Percentiles rank a stretch among this genome's conserved stretches.
Conservation (phyloP, 2,888 invertebrate genomes). For the Timema podura region DNA sequence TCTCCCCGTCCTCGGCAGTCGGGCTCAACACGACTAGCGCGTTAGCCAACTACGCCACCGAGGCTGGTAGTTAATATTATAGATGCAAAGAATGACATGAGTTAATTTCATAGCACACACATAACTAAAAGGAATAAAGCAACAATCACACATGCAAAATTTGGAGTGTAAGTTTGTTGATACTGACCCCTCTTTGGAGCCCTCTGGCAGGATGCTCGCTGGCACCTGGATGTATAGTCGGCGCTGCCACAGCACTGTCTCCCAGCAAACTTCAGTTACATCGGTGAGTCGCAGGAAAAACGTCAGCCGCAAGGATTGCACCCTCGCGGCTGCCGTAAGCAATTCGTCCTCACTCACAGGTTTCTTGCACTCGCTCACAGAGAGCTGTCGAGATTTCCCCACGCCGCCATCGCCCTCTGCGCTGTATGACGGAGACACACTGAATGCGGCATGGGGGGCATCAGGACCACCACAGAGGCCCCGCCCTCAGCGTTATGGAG, state of each 20-base stretch:
- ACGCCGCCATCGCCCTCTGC: slow-evolving; percentile 64
- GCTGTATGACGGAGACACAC: slow-evolving; percentile 48
- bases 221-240: slow-evolving; percentile 88
- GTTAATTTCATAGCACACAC: background rate
- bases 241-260: slow-evolving; percentile 72
- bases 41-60: too few species aligned
- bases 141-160: background rate
- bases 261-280: slow-evolving; percentile 76
- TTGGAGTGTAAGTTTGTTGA: too few species aligned
- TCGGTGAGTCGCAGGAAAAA: slow-evolving; percentile 77
- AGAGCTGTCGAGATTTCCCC: slow-evolving; percentile 66
- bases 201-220: slow-evolving; percentile 77
- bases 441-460: slow-evolving; percentile 86
- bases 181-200: slow-evolving; percentile 80
- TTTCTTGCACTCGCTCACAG: slow-evolving; percentile 48
- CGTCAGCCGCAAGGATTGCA: slow-evolving; percentile 65
- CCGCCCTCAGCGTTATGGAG: slow-evolving; percentile 86
- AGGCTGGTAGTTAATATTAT: too few species aligned
- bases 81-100: too few species aligned
- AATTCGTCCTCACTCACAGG: slow-evolving; percentile 49
- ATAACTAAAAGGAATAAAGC: background rate
- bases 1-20: too few species aligned
- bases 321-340: slow-evolving; percentile 62
- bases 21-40: too few species aligned
- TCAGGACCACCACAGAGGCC: slow-evolving; percentile 99